phyloP scores from a whole-genome alignment of 2,797 vertebrate genomes.

The Stomatorhinus walkeri region DNA sequence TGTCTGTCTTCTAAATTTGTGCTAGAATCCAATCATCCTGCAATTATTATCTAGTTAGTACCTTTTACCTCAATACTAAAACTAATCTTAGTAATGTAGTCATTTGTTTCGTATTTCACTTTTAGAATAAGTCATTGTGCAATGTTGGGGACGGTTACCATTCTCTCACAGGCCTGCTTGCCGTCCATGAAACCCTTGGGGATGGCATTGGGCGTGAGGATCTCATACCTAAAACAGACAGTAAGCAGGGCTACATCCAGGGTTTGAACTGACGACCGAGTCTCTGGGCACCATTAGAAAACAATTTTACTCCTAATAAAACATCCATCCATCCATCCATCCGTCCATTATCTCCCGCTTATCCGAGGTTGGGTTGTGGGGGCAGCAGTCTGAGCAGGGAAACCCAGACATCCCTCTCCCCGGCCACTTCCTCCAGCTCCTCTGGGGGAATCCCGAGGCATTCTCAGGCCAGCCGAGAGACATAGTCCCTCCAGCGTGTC shows the following conservation, averaged over 20 bases:
- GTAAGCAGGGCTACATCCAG: background rate
- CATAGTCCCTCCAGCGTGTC: no score
- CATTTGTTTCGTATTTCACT: background rate
- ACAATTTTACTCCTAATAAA: background rate
- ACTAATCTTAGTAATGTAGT: background rate
- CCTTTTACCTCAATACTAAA: background rate
- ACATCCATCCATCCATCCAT: background rate
- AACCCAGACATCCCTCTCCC: no score
- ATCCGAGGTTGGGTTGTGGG: no score
- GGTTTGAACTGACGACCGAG: background rate
- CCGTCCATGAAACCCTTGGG: conserved; percentile 98
- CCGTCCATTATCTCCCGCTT: no score
- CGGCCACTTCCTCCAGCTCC: no score
- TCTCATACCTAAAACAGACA: conserved; percentile 77
- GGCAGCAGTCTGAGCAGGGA: no score
- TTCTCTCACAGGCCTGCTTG: conserved; percentile 93
- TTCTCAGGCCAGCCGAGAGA: no score
- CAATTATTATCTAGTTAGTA: background rate
- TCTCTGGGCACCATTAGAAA: background rate
- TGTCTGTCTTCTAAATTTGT: background rate
- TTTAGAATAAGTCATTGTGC: background rate
- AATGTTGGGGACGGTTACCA: conserved; percentile 60
- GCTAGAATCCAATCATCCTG: background rate
- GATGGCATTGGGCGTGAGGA: conserved; percentile 93
- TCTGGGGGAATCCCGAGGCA: no score